Evolutionary conservation across 1,140 invertebrate species (phyloP).

Genomic region (Apis cerana): DNA sequence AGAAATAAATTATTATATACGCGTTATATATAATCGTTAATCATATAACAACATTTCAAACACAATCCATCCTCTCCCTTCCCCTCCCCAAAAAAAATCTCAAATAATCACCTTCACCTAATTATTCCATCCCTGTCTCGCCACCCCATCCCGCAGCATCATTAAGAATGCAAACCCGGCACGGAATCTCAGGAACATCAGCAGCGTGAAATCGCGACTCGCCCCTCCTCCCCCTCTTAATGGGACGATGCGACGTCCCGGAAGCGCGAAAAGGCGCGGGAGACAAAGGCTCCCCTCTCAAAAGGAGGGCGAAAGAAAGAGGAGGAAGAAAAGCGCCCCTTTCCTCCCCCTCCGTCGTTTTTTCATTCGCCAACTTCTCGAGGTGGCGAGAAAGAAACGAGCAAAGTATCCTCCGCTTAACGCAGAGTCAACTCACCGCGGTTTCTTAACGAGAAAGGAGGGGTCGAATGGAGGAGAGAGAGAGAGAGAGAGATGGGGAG

Average conservation of each 20-base stretch:
- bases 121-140: too few species aligned
- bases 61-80: too few species aligned
- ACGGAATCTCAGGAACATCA: background rate
- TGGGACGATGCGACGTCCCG: background rate
- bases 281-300: background rate
- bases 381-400: slow-evolving; percentile 21
- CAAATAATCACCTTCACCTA: too few species aligned
- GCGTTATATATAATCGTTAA: too few species aligned
- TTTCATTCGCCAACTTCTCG: slow-evolving; percentile 5
- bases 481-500: slow-evolving; percentile 2
- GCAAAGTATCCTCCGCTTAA: slow-evolving; percentile 29
- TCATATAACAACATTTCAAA: too few species aligned
- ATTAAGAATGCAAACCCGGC: too few species aligned
- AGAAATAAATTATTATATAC: too few species aligned
- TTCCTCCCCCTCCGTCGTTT: background rate
- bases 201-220: background rate
- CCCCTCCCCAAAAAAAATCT: too few species aligned
- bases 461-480: background rate
- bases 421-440: slow-evolving; percentile 35
- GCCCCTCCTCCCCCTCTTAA: background rate
- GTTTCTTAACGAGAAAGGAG: slow-evolving; percentile 58
- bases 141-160: too few species aligned
- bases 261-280: background rate
- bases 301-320: background rate
- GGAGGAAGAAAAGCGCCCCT: too few species aligned